Evolutionary conservation across 2,113 vertebrate species (phyloP).

Genomic region (Deroptyus accipitrinus): DNA sequence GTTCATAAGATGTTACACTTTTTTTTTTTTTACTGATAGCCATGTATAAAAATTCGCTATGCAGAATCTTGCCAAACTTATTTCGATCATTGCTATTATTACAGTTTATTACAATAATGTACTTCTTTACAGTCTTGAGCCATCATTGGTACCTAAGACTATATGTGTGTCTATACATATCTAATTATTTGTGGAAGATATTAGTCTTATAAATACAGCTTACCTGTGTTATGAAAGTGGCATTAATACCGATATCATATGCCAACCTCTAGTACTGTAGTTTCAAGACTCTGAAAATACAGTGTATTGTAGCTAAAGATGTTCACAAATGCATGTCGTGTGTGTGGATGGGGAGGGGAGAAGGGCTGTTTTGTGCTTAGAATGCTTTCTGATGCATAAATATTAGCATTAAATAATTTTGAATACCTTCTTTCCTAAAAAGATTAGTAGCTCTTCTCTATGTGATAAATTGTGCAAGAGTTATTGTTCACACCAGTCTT

Average conservation of each 20-base stretch:
- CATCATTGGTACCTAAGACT: neutral
- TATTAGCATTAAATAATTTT: slow-evolving; percentile 82
- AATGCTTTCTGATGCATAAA: slow-evolving; percentile 77
- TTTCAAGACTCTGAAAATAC: slow-evolving; percentile 66
- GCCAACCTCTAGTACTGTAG: neutral
- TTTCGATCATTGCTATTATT: slow-evolving; percentile 27
- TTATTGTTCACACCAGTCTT: slow-evolving; percentile 74
- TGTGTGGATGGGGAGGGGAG: neutral
- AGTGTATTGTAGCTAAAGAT: slow-evolving; percentile 42
- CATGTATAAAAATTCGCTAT: neutral
- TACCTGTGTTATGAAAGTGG: slow-evolving; percentile 33
- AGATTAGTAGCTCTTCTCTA: slow-evolving; percentile 80
- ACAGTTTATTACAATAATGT: slow-evolving; percentile 3
- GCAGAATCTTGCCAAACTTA: neutral
- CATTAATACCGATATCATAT: slow-evolving; percentile 69
- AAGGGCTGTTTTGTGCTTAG: slow-evolving; percentile 56
- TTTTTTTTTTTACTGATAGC: neutral
- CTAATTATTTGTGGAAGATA: slow-evolving; percentile 50
- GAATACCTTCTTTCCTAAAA: slow-evolving; percentile 80
- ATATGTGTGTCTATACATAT: slow-evolving; percentile 8
- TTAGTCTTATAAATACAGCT: slow-evolving; percentile 46
- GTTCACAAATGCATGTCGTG: slow-evolving; percentile 38
- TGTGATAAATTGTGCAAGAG: slow-evolving; percentile 79
- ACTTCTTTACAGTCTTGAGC: slow-evolving; percentile 24
- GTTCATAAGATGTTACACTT: neutral